Base-by-base conservation (phyloP, 1,140 invertebrate genomes). In the Phymastichus coffea region DNA sequence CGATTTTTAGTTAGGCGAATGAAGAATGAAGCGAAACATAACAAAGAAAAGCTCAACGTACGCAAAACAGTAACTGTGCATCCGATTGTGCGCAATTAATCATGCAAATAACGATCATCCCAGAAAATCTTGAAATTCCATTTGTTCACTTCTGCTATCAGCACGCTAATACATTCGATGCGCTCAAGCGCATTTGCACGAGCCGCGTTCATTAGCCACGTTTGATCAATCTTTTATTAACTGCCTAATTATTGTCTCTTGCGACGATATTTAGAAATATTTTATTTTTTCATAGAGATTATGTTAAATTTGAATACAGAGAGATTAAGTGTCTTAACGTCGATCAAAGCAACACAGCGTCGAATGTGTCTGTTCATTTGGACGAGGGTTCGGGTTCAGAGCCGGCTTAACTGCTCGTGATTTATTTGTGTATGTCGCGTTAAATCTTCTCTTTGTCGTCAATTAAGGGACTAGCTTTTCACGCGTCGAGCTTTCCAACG, bases 41-140 rank as follows among this genome's bases (percentile, higher is more conserved):
- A n/a, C n/a, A n/a, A n/a, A n/a, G n/a, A n/a, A n/a, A n/a, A n/a
- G n/a, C n/a, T n/a, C n/a, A n/a, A n/a, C n/a, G n/a, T n/a, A n/a
- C n/a, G n/a, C n/a, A n/a, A n/a, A n/a, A n/a, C n/a, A n/a, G n/a
- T n/a, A n/a, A n/a, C n/a, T n/a, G n/a, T n/a, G n/a, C n/a, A n/a
- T n/a, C n/a, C 22, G 65, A 67, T 70, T 65, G 64, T 63, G 65
- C 54, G 69, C 67, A 73, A 76, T 77, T 73, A 77, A 76, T 76
- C 75, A 77, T 76, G 75, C 71, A 77, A 76, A 75, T 75, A 66
- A 65, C 62, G 63, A 65, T 70, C 61, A 65, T 67, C 55, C n/a
- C n/a, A 58, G 66, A 70, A 72, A 75, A 71, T 74, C 73, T 72
- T 69, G 69, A 67, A 68, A 69, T 69, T 68, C 66, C 59, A 70